Evolutionary conservation across 1,140 invertebrate genomes (phyloP).

Genomic region (Drosophila mayri): DNA sequence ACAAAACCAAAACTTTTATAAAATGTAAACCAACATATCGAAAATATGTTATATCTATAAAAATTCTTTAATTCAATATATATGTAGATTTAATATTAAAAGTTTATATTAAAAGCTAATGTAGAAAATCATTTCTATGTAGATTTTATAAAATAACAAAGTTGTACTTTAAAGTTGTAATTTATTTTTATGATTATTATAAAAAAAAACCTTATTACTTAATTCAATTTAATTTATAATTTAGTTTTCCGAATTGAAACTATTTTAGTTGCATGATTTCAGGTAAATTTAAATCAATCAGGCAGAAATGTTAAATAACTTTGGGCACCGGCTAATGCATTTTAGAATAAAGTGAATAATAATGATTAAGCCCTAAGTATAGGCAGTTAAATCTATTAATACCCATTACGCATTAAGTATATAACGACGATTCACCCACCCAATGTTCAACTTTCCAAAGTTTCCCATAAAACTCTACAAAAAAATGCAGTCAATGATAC

Average conservation of each 20-base stretch:
- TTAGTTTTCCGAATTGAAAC: neutral
- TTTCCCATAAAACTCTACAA: neutral
- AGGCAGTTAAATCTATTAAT: slow-evolving; percentile 15
- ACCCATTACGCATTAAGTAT: slow-evolving; percentile 11
- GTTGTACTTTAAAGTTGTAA: no score
- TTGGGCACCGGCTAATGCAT: neutral
- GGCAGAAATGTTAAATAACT: no score
- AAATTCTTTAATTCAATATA: no score
- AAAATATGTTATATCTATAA: no score
- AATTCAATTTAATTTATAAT: neutral
- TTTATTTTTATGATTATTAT: neutral
- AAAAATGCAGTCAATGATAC: neutral
- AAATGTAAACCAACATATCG: no score
- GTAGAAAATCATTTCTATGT: no score
- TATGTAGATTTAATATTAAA: no score
- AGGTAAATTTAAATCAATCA: no score
- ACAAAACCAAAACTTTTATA: no score
- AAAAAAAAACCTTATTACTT: neutral
- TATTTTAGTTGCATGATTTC: no score
- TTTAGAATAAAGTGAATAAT: neutral
- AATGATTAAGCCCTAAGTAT: slow-evolving; percentile 7
- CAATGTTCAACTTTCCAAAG: neutral
- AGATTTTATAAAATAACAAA: no score
- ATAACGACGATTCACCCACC: neutral
- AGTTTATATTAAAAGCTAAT: no score